These are phyloP conservation scores for Bombus sibiricus DNA, from an alignment of 1,140 invertebrate species.

Conservation along the genomic window DNA sequence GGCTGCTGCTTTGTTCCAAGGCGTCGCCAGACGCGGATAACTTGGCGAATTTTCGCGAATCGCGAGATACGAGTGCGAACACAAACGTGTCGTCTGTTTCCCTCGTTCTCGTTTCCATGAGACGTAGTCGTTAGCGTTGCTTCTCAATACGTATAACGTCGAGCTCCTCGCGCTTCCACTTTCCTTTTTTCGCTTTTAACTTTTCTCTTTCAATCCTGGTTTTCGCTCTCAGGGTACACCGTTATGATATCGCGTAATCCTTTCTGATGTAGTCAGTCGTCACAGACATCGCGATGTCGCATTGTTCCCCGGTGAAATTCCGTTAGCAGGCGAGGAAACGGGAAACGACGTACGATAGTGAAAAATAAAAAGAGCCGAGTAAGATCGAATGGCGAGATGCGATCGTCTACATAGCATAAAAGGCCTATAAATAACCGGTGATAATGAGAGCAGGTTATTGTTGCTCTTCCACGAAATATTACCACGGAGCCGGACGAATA, in stretches of 20 bases:
- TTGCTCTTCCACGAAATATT: conserved; percentile 8
- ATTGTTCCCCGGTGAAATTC: background rate
- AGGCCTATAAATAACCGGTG: background rate
- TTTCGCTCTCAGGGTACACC: too few relatives aligned
- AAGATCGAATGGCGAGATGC: background rate
- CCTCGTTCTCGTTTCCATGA: background rate
- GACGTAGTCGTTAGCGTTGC: conserved; percentile 1
- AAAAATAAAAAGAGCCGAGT: background rate
- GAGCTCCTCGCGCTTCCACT: too few relatives aligned
- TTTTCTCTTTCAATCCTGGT: background rate
- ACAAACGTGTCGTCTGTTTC: background rate
- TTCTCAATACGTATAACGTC: background rate
- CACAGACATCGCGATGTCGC: too few relatives aligned
- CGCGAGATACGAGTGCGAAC: background rate
- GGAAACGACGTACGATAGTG: background rate
- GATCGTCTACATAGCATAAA: background rate
- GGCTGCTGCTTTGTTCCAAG: conserved; percentile 20
- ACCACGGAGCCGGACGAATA: background rate
- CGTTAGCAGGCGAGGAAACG: background rate
- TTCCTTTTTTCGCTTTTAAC: background rate
- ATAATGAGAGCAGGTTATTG: conserved; percentile 9
- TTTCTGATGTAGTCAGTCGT: background rate
- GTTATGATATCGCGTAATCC: background rate
- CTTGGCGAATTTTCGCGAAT: conserved; percentile 43
- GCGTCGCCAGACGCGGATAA: conserved; percentile 33